Percentiles rank a stretch among this genome's conserved stretches.
These are phyloP conservation scores for Scolanthus callimorphus DNA, from an alignment of 92 coral and sea anemone species.

Conservation along the genomic window DNA sequence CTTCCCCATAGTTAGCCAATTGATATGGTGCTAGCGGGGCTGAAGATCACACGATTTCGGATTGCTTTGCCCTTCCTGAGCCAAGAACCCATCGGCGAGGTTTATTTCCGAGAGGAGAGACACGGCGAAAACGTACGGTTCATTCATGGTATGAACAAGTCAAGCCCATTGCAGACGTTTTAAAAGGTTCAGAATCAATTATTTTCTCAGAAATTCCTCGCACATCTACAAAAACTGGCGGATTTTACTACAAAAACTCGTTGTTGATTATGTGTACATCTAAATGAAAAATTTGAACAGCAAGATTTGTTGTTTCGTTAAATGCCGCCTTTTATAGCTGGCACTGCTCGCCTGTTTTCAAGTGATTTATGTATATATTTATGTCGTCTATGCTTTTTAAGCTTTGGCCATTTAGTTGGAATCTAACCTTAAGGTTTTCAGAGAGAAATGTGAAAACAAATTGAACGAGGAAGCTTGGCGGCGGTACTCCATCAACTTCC, in stretches of 20 bases:
- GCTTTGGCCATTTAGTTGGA: not conserved
- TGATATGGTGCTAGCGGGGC: too few species aligned
- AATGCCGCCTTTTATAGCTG: conserved; percentile 18
- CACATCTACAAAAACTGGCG: not conserved
- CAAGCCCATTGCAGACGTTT: not conserved
- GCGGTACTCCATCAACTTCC: not conserved
- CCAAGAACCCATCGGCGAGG: too few species aligned
- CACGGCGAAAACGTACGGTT: too few species aligned
- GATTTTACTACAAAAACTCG: not conserved
- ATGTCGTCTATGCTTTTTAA: conserved; percentile 9
- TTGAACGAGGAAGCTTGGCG: conserved; percentile 1
- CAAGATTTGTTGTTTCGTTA: conserved; percentile 30
- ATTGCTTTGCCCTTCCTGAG: too few species aligned
- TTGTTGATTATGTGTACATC: conserved; percentile 12
- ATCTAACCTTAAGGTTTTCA: not conserved
- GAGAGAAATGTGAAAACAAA: conserved; percentile 7
- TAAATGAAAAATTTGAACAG: conserved; percentile 14
- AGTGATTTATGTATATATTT: too few species aligned
- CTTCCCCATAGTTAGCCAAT: not conserved
- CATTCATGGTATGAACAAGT: not conserved
- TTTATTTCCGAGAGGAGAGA: too few species aligned
- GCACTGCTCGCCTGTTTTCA: conserved; percentile 13
- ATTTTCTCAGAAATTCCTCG: not conserved
- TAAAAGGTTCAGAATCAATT: not conserved
- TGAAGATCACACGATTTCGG: too few species aligned